These are phyloP conservation scores for Apodemia zela DNA, from an alignment of 2,888 invertebrate species.

Conservation along the genomic window DNA sequence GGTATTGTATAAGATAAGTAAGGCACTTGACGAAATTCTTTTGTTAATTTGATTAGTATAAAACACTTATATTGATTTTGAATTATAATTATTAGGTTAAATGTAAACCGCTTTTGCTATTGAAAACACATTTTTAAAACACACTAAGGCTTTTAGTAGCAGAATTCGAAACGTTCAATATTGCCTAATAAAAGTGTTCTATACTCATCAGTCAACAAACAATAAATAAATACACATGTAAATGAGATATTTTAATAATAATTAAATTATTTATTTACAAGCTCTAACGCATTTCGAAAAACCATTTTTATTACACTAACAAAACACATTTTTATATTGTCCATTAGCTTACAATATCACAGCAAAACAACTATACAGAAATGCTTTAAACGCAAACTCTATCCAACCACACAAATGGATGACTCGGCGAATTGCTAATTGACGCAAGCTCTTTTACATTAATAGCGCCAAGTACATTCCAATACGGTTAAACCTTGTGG, in stretches of 20 bases:
- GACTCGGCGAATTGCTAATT: slow-evolving; percentile 66
- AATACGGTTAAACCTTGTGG: slow-evolving; percentile 80
- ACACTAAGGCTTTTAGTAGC: too few relatives aligned
- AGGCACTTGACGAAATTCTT: too few relatives aligned
- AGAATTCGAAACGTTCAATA: not conserved
- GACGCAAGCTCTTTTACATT: slow-evolving; percentile 52
- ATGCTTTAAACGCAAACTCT: slow-evolving; percentile 56
- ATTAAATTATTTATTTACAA: slow-evolving; percentile 50
- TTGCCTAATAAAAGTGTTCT: not conserved
- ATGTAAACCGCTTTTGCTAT: too few relatives aligned
- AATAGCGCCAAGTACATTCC: slow-evolving; percentile 53
- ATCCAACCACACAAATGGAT: slow-evolving; percentile 50
- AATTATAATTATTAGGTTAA: too few relatives aligned
- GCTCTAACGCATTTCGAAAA: slow-evolving; percentile 49
- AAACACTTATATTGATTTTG: too few relatives aligned
- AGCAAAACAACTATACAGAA: slow-evolving; percentile 76
- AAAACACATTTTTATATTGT: slow-evolving; percentile 43
- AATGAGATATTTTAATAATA: slow-evolving; percentile 19
- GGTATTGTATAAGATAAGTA: too few relatives aligned
- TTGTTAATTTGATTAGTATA: too few relatives aligned
- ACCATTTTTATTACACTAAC: slow-evolving; percentile 53
- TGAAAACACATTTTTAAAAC: too few relatives aligned
- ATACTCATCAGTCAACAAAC: not conserved
- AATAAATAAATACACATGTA: not conserved
- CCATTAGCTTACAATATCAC: slow-evolving; percentile 78